phyloP scores from a whole-genome alignment of 2,113 vertebrate genomes.

The Menidia beryllina region DNA sequence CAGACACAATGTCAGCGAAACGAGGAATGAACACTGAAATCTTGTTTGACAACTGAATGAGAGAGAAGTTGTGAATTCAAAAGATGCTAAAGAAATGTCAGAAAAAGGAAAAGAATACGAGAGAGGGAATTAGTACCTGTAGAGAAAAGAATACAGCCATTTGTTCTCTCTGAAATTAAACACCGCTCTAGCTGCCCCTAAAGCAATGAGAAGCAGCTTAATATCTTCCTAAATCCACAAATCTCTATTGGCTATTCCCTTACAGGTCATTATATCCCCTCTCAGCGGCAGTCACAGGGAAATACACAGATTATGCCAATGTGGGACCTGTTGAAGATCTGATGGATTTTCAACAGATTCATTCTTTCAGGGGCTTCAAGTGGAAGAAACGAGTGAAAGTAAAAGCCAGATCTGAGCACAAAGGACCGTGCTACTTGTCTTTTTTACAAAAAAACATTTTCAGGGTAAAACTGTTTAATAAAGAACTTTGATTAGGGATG shows the following conservation, averaged over 20 bases:
- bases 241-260: conserved; percentile 6
- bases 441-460: conserved; percentile 9
- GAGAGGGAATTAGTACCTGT: background rate
- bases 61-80: conserved; percentile 6
- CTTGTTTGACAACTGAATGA: background rate
- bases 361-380: too few species aligned
- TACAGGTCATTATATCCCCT: conserved; percentile 9
- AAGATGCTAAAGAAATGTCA: background rate
- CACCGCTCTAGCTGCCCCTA: too few species aligned
- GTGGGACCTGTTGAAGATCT: too few species aligned
- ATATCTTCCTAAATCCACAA: conserved; percentile 25
- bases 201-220: background rate
- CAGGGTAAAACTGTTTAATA: background rate
- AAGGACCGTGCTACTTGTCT: conserved; percentile 5
- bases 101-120: background rate
- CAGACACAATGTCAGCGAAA: too few species aligned
- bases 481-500: conserved; percentile 1
- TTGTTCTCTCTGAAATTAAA: too few species aligned
- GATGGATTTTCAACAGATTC: too few species aligned
- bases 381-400: too few species aligned
- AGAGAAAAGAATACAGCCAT: background rate
- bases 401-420: background rate
- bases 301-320: too few species aligned
- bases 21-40: background rate
- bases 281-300: conserved; percentile 12